Base-by-base conservation (phyloP, 2,888 invertebrate species). In the Zygothrica quintamaculata region DNA sequence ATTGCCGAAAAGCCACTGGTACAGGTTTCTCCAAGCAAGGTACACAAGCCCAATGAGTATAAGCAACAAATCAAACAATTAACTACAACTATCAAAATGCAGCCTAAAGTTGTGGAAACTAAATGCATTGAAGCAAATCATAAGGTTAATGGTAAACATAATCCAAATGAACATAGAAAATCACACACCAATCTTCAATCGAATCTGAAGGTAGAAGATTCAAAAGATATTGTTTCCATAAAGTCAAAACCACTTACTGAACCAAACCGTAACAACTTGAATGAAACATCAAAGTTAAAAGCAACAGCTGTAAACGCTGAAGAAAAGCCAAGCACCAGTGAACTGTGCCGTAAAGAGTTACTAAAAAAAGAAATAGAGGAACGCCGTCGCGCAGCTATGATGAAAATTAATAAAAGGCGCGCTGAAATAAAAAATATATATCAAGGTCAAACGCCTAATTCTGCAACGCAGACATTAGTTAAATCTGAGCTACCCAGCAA, bases 251-350 rank as follows among this genome's bases (percentile, higher is more conserved):
- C 69, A 0, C 44, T 57, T 0, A 8, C n/a, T 3, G 56, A 57
- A 16, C 18, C n/a, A 3, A 73, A 51, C 12, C 29, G 22, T 0
- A 31, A 5, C 1, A 16, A 1, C 9, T 5, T 33, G 1, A 11
- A 1, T 6, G 13, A 0, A 7, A 1, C 8, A 4, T 0, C 15
- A 0, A 1, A 26, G 6, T 0, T 4, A 0, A 29, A 15, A 12
- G 11, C 26, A 26, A 9, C 47, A 1, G 3, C 1, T 0, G 12
- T 13, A 7, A 2, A 8, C 0, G 9, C 3, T 0, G 44, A 18
- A 7, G 68, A 84, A n/a, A 56, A 62, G 6, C 84, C 87, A 1
- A 75, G 68, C 39, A 87, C 87, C 1, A 88, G 88, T 33, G 51
- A 22, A 1, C 25, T 34, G 0, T 34, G 12, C 1, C 47, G 71